Percentiles rank a stretch among this genome's conserved stretches.
Evolutionary conservation across 64 coral and sea anemone species (phyloP).

Genomic region (Montipora cactus): DNA sequence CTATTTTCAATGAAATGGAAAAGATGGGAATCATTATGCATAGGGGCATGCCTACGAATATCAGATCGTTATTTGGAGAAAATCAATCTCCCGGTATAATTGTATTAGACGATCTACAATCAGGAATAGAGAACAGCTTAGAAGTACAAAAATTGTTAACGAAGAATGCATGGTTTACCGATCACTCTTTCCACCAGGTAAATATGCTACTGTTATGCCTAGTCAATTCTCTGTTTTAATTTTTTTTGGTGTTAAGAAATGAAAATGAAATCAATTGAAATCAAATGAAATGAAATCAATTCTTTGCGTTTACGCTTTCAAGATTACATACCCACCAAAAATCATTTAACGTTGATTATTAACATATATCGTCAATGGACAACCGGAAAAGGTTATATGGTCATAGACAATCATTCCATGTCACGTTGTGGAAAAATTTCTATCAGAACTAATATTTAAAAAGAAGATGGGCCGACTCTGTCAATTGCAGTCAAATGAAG

Average conservation of each 20-base stretch:
- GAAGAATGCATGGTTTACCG: background rate
- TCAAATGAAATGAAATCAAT: background rate
- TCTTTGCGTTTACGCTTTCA: no score
- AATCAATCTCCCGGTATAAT: background rate
- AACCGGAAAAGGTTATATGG: background rate
- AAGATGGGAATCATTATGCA: background rate
- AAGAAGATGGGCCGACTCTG: no score
- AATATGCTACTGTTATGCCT: background rate
- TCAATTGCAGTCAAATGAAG: background rate
- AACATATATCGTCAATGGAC: background rate
- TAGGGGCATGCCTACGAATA: background rate
- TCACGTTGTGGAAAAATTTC: background rate
- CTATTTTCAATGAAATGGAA: background rate
- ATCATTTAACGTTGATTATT: background rate
- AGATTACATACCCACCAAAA: background rate
- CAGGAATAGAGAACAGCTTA: background rate
- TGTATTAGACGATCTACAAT: background rate
- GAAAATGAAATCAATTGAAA: no score
- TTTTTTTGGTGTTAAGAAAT: background rate
- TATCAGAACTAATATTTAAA: background rate
- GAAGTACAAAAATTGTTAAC: background rate
- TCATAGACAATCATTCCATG: background rate
- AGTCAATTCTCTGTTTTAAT: background rate
- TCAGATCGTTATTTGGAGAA: background rate
- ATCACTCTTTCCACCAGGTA: background rate